Percentiles rank a stretch among this genome's conserved stretches.
These are phyloP conservation scores for Microcebus tavaratra DNA, from an alignment of 2,113 vertebrate species.

Conservation along the genomic window DNA sequence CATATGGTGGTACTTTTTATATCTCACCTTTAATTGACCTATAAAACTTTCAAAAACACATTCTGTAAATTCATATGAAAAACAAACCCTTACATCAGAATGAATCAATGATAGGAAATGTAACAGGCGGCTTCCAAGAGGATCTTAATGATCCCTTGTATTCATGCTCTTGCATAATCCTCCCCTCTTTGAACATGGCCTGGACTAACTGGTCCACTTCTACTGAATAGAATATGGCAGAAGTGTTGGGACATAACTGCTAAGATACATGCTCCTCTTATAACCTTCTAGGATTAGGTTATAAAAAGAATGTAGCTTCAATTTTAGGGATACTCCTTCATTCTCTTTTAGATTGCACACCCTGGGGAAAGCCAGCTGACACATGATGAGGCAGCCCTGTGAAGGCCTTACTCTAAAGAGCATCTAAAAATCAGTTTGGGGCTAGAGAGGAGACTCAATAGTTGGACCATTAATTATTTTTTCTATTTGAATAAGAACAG, in stretches of 20 bases:
- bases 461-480: background rate
- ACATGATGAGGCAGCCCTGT: background rate
- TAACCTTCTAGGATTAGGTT: background rate
- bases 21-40: background rate
- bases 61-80: constrained; percentile 11
- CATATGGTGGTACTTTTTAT: background rate
- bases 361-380: background rate
- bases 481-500: background rate
- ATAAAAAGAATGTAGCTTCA: background rate
- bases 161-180: background rate
- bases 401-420: background rate
- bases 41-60: constrained; percentile 41
- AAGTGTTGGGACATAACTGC: background rate
- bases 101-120: background rate
- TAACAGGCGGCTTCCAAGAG: background rate
- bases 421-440: background rate
- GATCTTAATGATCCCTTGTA: background rate
- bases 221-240: background rate
- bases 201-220: background rate
- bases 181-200: background rate
- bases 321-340: background rate
- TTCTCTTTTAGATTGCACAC: background rate
- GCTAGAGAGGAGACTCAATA: background rate
- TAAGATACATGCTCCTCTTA: background rate
- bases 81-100: background rate